A percentile compares a stretch with the other conserved stretches of the same genome.
Evolutionary conservation across 1,140 invertebrate genomes (phyloP).

Genomic region (Solenopsis invicta): DNA sequence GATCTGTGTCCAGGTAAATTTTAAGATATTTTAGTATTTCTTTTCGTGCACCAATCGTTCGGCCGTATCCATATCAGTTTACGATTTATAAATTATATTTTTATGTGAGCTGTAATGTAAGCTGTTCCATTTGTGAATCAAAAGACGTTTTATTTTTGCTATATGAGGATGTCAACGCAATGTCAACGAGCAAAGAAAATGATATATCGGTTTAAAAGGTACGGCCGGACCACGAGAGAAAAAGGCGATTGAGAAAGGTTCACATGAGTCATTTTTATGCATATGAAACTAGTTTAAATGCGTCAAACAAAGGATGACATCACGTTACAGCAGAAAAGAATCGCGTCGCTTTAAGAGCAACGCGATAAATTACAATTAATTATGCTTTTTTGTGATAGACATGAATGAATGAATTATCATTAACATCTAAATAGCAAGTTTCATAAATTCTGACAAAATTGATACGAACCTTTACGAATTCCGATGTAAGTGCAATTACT

Average conservation of each 20-base stretch:
- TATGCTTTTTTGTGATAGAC: background rate
- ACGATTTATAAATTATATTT: background rate
- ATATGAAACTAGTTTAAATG: slow-evolving; percentile 6
- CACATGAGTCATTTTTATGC: slow-evolving; percentile 8
- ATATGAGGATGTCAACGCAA: background rate
- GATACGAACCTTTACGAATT: background rate
- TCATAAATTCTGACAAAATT: background rate
- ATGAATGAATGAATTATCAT: background rate
- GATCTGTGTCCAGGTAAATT: too few relatives aligned
- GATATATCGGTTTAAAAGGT: background rate
- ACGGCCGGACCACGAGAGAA: background rate
- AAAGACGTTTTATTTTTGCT: background rate
- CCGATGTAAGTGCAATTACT: too few relatives aligned
- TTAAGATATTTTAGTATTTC: too few relatives aligned
- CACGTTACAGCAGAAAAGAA: background rate
- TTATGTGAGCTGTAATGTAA: background rate
- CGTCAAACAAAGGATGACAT: slow-evolving; percentile 16
- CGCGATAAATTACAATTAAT: background rate
- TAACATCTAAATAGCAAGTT: slow-evolving; percentile 1
- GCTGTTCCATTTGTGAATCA: background rate
- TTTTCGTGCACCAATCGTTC: background rate
- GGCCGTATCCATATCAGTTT: background rate
- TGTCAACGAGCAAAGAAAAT: background rate
- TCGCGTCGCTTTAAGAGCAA: background rate
- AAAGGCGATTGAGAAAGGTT: background rate